Conservation (phyloP, 1,140 invertebrate species). For the Chionoecetes opilio region DNA sequence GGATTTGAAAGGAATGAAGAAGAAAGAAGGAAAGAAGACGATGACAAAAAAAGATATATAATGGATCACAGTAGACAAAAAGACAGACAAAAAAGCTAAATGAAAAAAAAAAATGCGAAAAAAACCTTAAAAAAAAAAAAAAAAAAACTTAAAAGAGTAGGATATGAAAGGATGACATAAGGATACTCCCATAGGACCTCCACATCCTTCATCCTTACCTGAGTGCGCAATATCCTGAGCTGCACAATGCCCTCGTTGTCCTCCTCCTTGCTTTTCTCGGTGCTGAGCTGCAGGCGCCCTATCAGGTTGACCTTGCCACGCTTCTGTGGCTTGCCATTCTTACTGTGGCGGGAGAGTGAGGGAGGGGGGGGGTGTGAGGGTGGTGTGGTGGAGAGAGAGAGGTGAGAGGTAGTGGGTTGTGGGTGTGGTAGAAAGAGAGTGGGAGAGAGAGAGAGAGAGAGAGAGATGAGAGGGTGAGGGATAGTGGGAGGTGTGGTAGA, state of each 20-base stretch:
- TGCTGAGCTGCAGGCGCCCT: conserved; percentile 96
- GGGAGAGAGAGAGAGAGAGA: neutral
- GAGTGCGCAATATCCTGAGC: conserved; percentile 94
- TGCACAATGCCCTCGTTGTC: conserved; percentile 99
- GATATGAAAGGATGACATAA: no score
- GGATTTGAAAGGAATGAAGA: no score
- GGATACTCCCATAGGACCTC: no score
- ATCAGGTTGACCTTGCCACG: conserved; percentile 98
- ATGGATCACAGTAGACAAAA: no score
- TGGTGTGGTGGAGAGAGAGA: no score
- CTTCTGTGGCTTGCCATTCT: conserved; percentile 97
- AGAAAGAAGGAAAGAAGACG: no score
- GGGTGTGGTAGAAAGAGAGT: neutral
- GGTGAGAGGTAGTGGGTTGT: neutral
- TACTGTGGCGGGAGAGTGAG: conserved; percentile 83
- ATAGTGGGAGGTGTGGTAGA: neutral
- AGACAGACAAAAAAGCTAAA: no score
- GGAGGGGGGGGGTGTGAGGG: no score
- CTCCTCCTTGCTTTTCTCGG: conserved; percentile 97
- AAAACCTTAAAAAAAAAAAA: no score
- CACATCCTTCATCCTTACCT: conserved; percentile 84
- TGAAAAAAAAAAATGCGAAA: no score
- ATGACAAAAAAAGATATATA: no score
- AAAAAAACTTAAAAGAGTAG: no score
- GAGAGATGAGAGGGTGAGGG: neutral